These are phyloP conservation scores for Limnothrissa miodon DNA, from an alignment of 2,113 vertebrate genomes.

Conservation along the genomic window DNA sequence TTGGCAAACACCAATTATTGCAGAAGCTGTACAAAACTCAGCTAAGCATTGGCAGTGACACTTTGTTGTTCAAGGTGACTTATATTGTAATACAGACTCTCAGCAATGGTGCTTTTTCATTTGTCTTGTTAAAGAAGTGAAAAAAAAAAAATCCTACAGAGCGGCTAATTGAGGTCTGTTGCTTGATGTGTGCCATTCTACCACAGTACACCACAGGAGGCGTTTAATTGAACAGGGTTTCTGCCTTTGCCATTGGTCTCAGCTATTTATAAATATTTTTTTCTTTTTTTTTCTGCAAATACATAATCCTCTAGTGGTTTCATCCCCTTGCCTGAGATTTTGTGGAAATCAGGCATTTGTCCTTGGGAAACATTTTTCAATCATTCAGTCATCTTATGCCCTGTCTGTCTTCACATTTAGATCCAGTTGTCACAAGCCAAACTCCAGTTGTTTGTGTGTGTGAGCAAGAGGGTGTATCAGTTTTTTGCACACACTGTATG, in stretches of 20 bases:
- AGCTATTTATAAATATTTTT: neutral
- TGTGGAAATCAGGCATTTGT: neutral
- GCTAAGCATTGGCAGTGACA: neutral
- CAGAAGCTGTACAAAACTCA: neutral
- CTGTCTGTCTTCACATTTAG: neutral
- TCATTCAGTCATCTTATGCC: neutral
- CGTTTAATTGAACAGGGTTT: neutral
- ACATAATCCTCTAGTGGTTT: neutral
- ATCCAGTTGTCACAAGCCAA: neutral
- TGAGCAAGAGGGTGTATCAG: neutral
- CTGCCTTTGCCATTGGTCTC: neutral
- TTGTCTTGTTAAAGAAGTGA: conserved; percentile 11
- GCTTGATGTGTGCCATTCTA: neutral
- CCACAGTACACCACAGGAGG: neutral
- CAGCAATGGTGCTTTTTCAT: neutral
- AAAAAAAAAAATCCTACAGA: neutral
- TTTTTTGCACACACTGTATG: neutral
- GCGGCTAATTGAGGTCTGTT: conserved; percentile 1
- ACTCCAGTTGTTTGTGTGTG: conserved; percentile 7
- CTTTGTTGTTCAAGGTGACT: conserved; percentile 16
- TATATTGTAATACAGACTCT: neutral
- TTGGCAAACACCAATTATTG: conserved; percentile 3
- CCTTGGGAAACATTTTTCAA: neutral
- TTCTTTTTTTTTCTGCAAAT: neutral
- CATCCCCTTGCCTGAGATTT: neutral